Percentiles rank a stretch among this genome's conserved stretches.
phyloP scores from a whole-genome alignment of 2,113 vertebrate species.

The Macrotis lagotis region DNA sequence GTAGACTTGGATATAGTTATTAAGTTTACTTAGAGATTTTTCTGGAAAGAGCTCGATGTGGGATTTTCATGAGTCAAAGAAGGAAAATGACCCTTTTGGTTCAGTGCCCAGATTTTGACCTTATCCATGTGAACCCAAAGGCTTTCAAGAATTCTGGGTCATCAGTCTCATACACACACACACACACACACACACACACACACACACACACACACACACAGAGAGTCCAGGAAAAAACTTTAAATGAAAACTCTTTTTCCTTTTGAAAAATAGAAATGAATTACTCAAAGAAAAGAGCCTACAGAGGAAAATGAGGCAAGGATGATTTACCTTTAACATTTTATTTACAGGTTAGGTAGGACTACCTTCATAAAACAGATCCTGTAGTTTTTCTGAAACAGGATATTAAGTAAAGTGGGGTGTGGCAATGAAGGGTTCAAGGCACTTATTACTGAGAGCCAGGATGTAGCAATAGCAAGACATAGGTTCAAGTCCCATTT shows the following conservation, averaged over 20 bases:
- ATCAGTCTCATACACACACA: neutral
- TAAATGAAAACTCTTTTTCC: neutral
- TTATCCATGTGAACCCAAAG: neutral
- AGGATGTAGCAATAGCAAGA: neutral
- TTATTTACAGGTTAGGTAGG: neutral
- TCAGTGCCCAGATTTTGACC: neutral
- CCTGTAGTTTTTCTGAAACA: neutral
- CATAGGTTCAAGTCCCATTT: neutral
- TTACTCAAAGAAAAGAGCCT: neutral
- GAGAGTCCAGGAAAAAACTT: neutral
- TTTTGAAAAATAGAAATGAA: neutral
- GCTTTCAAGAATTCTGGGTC: neutral
- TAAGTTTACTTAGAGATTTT: neutral
- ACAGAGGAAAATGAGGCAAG: slow-evolving; percentile 12
- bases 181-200: neutral
- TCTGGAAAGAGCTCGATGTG: neutral
- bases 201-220: neutral
- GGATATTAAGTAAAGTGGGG: neutral
- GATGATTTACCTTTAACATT: neutral
- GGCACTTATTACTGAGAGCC: neutral
- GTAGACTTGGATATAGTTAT: neutral
- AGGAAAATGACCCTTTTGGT: neutral
- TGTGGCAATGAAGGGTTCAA: neutral
- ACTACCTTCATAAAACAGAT: neutral
- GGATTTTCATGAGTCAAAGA: neutral